Evolutionary conservation across 1,140 invertebrate genomes (phyloP).

Genomic region (Phymorhynchus buccinoides): DNA sequence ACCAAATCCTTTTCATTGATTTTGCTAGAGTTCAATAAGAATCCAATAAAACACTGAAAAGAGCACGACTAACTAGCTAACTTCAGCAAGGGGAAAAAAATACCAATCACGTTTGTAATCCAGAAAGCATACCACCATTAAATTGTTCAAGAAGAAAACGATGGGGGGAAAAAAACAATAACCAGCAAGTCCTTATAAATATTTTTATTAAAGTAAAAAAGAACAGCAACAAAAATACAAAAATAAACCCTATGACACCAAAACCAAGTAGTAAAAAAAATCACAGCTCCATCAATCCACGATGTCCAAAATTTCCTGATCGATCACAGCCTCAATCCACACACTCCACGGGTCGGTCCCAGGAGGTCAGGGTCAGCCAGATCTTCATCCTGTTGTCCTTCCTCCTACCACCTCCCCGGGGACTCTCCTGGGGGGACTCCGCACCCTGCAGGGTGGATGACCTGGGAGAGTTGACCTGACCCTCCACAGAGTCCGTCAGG

Average conservation of each 20-base stretch:
- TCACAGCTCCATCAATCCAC: background rate
- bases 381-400: slow-evolving; percentile 21
- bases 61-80: too few species aligned
- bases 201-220: background rate
- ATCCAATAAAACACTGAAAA: too few species aligned
- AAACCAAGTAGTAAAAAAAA: background rate
- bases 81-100: background rate
- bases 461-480: background rate
- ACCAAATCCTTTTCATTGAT: too few species aligned
- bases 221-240: background rate
- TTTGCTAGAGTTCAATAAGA: too few species aligned
- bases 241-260: too few species aligned
- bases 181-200: background rate
- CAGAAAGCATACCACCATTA: background rate
- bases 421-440: background rate
- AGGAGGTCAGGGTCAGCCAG: background rate
- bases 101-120: background rate
- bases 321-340: background rate
- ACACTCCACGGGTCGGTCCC: background rate
- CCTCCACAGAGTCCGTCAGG: background rate
- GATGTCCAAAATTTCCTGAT: background rate
- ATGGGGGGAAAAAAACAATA: background rate
- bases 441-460: background rate
- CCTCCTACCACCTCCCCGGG: background rate
- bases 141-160: background rate